Base-by-base conservation (phyloP, 2,888 invertebrate species). In the Fissipunctia ypsillon region DNA sequence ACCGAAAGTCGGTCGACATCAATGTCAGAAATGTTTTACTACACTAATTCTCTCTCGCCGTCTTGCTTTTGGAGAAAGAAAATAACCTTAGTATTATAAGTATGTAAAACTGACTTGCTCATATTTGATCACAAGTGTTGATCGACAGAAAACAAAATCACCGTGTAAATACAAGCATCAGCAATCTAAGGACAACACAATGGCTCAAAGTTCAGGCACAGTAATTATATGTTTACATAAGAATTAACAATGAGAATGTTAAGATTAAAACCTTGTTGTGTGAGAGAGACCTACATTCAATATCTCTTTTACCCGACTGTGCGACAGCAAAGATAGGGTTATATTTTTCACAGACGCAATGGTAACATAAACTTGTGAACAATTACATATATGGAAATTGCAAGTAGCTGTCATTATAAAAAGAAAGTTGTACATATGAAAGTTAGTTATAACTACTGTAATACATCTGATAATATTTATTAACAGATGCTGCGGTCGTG, bases 121-220 rank as follows among this genome's bases (percentile, higher is more conserved):
- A 3, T 35, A 22, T 60, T 6, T 35, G 14, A 41, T 43, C 16
- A 22, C 14, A 48, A 56, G 41, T 66, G 35, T 57, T 57, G 28
- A 59, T 52, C 31, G 6, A 38, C 19, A 60, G 2, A 43, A 54
- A 52, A 60, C 19, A 48, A 19, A 16, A 45, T 45, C 12, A 31
- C 16, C 22, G 16, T 25, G 22, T 22, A 31, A 57, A 65, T 41
- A 25, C 28, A 31, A 45, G 16, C 43, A 41, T 5, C 25, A 22
- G 10, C 50, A 35, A 19, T 35, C 5, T 41, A 35, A n/a, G 52
- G 19, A 38, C 43, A 61, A 28, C 16, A 22, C 43, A 5, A 22
- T 5, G 73, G 80, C 57, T 63, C 80, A 64, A 59, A 77, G 80
- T 77, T 73, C 76, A 73, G 73, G 35, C 22, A 50, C 4, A 73